phyloP scores from a whole-genome alignment of 1,140 invertebrate genomes.

The Diprion similis region DNA sequence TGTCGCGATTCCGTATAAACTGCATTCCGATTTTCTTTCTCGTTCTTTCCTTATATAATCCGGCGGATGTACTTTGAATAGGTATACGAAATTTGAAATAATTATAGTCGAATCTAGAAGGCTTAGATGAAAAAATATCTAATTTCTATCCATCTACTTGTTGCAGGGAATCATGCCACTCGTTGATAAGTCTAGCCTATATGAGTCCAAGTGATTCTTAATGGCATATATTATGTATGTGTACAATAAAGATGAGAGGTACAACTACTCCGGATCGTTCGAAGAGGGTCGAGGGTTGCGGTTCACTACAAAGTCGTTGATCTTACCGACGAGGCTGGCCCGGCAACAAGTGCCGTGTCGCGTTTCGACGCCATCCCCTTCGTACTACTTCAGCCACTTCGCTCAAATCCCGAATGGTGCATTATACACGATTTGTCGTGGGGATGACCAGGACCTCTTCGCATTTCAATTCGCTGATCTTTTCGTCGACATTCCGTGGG shows the following conservation, averaged over 20 bases:
- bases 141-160: not conserved
- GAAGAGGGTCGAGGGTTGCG: not conserved
- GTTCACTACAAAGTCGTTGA: conserved; percentile 5
- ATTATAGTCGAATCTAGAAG: too few relatives aligned
- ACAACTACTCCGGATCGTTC: too few relatives aligned
- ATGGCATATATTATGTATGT: not conserved
- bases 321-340: not conserved
- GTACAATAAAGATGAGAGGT: not conserved
- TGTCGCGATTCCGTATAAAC: too few relatives aligned
- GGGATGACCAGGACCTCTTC: not conserved
- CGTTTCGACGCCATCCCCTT: conserved; percentile 3
- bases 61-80: too few relatives aligned
- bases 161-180: not conserved
- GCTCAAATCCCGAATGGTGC: not conserved
- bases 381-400: not conserved
- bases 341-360: conserved; percentile 6
- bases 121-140: too few relatives aligned
- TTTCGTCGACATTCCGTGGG: too few relatives aligned
- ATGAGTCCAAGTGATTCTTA: not conserved
- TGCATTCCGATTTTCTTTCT: too few relatives aligned
- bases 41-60: too few relatives aligned
- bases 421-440: not conserved
- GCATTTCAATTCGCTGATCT: too few relatives aligned
- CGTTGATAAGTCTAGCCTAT: not conserved
- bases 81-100: too few relatives aligned